Base-by-base conservation (phyloP, 2,888 invertebrate genomes). In the Parascotia fuliginaria region DNA sequence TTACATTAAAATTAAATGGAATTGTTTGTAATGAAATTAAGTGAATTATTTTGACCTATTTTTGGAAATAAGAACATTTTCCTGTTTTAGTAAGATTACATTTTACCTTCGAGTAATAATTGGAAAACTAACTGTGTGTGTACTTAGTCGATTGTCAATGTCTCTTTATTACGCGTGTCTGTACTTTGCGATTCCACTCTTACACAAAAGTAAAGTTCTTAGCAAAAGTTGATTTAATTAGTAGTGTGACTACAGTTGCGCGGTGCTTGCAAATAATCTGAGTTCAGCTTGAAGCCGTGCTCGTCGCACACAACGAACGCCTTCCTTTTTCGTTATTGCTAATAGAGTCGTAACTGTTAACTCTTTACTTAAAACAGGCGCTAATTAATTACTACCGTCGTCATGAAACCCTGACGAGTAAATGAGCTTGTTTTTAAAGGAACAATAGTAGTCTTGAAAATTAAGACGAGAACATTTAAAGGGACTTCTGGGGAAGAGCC, bases 221-320 rank as follows among this genome's bases (percentile, higher is more conserved):
- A 65, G 57, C 64, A 63, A 64, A 64, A 70, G 68, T 59, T 70
- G 65, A 81, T 78, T 79, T 74, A 77, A 81, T 80, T 79, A 81
- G 73, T 61, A 68, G 68, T 73, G 73, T 80, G 76, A 56, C 68
- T 55, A 55, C 72, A 73, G 70, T 73, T 73, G 55, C 46, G 49
- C 63, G 55, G 52, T 61, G 61, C 62, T 75, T 66, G 73, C 66
- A 70, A 76, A 75, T 78, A 77, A 69, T 70, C 65, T 64, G 42
- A 65, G 62, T 63, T 60, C 60, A 61, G 53, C 53, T 65, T 50
- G 45, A 39, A 55, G 50, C 43, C 40, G 34, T 39, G 46, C 40
- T 40, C 31, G 42, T 43, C 28, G 22, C 28, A 40, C 43, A 50
- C 13, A 33, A 42, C 48, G 36, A 62, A 57, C 62, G 60, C 58